Evolutionary conservation across 2,113 vertebrate species (phyloP).

Genomic region (Charina bottae): DNA sequence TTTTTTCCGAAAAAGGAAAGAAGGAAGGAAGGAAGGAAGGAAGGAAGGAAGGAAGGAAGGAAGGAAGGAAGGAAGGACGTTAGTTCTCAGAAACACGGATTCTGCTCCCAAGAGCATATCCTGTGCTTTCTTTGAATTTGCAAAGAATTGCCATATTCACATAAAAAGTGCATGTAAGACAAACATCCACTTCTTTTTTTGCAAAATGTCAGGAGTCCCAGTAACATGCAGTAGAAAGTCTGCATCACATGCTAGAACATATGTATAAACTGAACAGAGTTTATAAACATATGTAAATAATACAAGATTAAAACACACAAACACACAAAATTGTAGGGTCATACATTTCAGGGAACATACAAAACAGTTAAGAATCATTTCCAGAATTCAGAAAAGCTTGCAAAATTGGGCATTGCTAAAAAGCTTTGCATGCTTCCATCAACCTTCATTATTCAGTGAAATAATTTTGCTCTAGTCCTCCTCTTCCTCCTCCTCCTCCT

Average conservation of each 20-base stretch:
- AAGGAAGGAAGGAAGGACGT: not conserved
- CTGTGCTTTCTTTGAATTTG: not conserved
- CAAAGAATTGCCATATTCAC: not conserved
- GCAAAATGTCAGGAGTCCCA: constrained; percentile 33
- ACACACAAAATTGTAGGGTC: not conserved
- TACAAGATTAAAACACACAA: constrained; percentile 17
- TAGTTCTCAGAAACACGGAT: not conserved
- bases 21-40: too few relatives aligned
- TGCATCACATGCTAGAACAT: constrained; percentile 35
- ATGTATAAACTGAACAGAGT: constrained; percentile 14
- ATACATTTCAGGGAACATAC: not conserved
- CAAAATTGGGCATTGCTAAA: not conserved
- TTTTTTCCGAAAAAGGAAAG: not conserved
- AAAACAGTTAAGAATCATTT: not conserved
- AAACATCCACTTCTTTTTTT: constrained; percentile 48
- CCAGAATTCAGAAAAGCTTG: not conserved
- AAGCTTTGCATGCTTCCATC: not conserved
- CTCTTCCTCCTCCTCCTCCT: not conserved
- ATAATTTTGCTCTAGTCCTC: not conserved
- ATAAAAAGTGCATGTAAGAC: constrained; percentile 34
- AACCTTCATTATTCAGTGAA: not conserved
- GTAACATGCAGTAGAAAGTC: constrained; percentile 33
- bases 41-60: too few relatives aligned
- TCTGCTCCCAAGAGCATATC: not conserved
- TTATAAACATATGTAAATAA: constrained; percentile 53